phyloP scores from a whole-genome alignment of 2,797 vertebrate species.

The Pangasius krempfi region DNA sequence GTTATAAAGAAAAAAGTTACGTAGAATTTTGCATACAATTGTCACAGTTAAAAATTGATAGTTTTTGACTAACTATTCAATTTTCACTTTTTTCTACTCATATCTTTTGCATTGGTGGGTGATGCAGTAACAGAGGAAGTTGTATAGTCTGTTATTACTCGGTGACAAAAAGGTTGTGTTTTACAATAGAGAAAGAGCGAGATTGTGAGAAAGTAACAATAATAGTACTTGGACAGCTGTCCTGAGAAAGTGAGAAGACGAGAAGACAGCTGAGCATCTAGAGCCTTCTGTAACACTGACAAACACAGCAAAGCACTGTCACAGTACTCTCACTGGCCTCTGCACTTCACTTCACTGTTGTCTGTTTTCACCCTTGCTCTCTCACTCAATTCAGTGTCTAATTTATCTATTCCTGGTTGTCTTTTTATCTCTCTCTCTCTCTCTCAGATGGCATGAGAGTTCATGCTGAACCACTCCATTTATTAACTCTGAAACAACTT shows the following conservation, averaged over 20 bases:
- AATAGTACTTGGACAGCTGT: conserved; percentile 57
- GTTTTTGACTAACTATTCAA: not conserved
- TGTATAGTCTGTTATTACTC: not conserved
- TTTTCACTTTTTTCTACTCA: not conserved
- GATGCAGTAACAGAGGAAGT: not conserved
- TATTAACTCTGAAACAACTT: conserved; percentile 59
- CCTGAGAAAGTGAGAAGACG: conserved; percentile 58
- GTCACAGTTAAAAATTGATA: not conserved
- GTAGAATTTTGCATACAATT: not conserved
- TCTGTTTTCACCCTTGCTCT: conserved; percentile 18
- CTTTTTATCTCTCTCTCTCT: not conserved
- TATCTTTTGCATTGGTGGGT: not conserved
- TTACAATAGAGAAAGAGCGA: conserved; percentile 28
- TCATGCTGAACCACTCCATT: conserved; percentile 51
- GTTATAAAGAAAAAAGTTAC: not conserved
- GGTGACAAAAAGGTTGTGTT: not conserved
- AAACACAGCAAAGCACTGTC: conserved; percentile 53
- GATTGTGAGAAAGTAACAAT: conserved; percentile 45
- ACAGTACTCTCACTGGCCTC: not conserved
- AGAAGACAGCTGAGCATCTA: conserved; percentile 61
- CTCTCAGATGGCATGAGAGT: conserved; percentile 25
- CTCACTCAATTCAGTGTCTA: not conserved
- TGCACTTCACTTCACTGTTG: conserved; percentile 8
- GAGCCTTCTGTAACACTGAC: conserved; percentile 38
- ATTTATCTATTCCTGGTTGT: not conserved